Conservation (phyloP, 2,888 invertebrate genomes). For the Invenusta paracnida region DNA sequence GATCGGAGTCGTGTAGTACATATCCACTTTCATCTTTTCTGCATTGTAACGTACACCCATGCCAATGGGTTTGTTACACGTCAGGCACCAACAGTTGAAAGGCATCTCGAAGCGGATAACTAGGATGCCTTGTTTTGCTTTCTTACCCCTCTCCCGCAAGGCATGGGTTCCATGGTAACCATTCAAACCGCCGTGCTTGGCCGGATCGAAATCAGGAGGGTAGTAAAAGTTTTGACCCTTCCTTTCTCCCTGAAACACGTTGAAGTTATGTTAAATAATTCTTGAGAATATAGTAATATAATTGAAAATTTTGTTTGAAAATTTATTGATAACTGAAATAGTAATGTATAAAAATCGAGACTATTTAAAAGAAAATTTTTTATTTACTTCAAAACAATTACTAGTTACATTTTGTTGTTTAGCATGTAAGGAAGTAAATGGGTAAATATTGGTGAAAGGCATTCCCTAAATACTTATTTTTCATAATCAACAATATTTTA, state of each 20-base stretch:
- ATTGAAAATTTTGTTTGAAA: too few relatives aligned
- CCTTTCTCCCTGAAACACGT: conserved; percentile 84
- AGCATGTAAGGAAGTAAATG: too few relatives aligned
- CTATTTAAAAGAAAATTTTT: too few relatives aligned
- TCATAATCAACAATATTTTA: too few relatives aligned
- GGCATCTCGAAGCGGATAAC: conserved; percentile 97
- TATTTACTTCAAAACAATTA: too few relatives aligned
- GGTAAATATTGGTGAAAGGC: too few relatives aligned
- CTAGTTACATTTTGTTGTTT: too few relatives aligned
- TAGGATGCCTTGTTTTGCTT: conserved; percentile 86
- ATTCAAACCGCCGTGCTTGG: conserved; percentile 80
- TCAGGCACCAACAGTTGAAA: conserved; percentile 98
- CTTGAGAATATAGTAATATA: too few relatives aligned
- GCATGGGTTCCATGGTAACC: conserved; percentile 89
- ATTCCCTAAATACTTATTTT: too few relatives aligned
- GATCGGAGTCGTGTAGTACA: conserved; percentile 94
- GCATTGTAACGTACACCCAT: conserved; percentile 94
- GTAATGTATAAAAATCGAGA: too few relatives aligned
- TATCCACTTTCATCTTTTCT: conserved; percentile 71
- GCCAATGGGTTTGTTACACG: conserved; percentile 93
- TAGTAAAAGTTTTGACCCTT: conserved; percentile 96
- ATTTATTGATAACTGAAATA: too few relatives aligned
- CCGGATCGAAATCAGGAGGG: conserved; percentile 95
- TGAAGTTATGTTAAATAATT: too few relatives aligned
- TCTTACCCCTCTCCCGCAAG: conserved; percentile 86